A percentile compares a stretch with the other conserved stretches of the same genome.
Conservation (phyloP, 2,113 vertebrate genomes). For the Xenopus tropicalis region UCB_Xtro_10.0 CM004450.2:53484501-53485000, state of each 20-base stretch:
- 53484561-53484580: too few species aligned
- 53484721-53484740: too few species aligned
- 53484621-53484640: too few species aligned
- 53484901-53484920: constrained; percentile 32
- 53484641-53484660: too few species aligned
- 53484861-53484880: not conserved
- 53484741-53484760: not conserved
- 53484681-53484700: too few species aligned
- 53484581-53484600: too few species aligned
- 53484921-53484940: constrained; percentile 27
- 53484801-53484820: not conserved
- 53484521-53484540: too few species aligned
- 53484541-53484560: too few species aligned
- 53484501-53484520: too few species aligned
- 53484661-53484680: too few species aligned
- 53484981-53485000: constrained; percentile 24
- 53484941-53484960: constrained; percentile 2
- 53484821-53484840: constrained; percentile 9
- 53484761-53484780: not conserved
- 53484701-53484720: too few species aligned
- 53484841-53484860: constrained; percentile 14
- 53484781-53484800: not conserved
- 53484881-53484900: constrained; percentile 34
- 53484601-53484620: too few species aligned
- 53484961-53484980: constrained; percentile 25